Evolutionary conservation across 2,888 invertebrate genomes (phyloP).

Genomic region (Lobophora halterata): DNA sequence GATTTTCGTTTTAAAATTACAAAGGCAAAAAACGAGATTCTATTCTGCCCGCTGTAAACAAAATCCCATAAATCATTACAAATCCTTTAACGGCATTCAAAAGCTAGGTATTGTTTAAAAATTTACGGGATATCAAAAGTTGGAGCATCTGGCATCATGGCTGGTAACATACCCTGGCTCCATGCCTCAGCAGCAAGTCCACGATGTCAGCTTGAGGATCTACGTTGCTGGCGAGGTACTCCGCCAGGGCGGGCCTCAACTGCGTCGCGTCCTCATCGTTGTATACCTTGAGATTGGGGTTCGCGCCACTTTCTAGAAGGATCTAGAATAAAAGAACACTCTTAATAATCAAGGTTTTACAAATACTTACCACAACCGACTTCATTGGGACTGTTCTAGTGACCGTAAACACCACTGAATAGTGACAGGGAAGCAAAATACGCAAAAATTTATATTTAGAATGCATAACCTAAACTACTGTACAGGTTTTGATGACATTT

Average conservation of each 20-base stretch:
- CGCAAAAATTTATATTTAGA: too few relatives aligned
- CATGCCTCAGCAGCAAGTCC: slow-evolving; percentile 85
- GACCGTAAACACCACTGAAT: too few relatives aligned
- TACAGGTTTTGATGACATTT: too few relatives aligned
- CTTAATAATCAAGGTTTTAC: too few relatives aligned
- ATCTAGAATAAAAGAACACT: slow-evolving; percentile 60
- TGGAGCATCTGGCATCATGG: slow-evolving; percentile 77
- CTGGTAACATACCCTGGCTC: slow-evolving; percentile 84
- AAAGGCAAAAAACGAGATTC: not conserved
- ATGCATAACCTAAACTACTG: too few relatives aligned
- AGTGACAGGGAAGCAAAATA: too few relatives aligned
- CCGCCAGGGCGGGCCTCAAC: slow-evolving; percentile 89
- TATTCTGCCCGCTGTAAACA: slow-evolving; percentile 39
- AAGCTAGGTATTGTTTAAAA: slow-evolving; percentile 85
- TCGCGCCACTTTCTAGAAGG: slow-evolving; percentile 86
- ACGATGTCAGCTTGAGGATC: slow-evolving; percentile 85
- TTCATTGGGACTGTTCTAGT: too few relatives aligned
- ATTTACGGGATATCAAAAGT: slow-evolving; percentile 83
- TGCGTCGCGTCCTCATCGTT: slow-evolving; percentile 87
- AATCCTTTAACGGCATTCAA: slow-evolving; percentile 80
- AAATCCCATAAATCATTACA: slow-evolving; percentile 17
- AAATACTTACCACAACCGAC: too few relatives aligned
- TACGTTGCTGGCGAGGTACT: slow-evolving; percentile 89
- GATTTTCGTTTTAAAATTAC: slow-evolving; percentile 2
- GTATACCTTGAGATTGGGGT: slow-evolving; percentile 88